These are phyloP conservation scores for Drosophila antonietae DNA, from an alignment of 2,888 invertebrate species.

Conservation along the genomic window DNA sequence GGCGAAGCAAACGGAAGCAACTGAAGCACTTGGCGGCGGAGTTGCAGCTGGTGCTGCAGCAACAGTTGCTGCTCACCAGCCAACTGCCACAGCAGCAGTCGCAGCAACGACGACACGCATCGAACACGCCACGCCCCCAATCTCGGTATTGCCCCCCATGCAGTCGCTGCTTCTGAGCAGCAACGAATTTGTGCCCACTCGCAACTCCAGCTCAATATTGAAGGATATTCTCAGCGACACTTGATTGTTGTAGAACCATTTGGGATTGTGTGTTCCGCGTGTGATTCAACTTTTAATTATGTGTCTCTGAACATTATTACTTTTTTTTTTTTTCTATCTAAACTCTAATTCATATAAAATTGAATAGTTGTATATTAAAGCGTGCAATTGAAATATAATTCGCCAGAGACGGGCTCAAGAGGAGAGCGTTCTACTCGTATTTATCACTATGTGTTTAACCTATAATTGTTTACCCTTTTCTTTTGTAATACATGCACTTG, in stretches of 20 bases:
- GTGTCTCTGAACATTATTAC: neutral
- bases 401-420: constrained; percentile 6
- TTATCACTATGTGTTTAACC: neutral
- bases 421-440: constrained; percentile 30
- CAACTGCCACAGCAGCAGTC: neutral
- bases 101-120: constrained; percentile 7
- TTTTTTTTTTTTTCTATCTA: constrained; percentile 8
- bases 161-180: constrained; percentile 81
- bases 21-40: neutral
- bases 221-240: constrained; percentile 85
- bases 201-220: constrained; percentile 85
- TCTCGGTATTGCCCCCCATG: constrained; percentile 50
- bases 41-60: neutral
- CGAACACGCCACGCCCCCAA: constrained; percentile 10
- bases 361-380: constrained; percentile 21
- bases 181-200: constrained; percentile 82
- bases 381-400: constrained; percentile 48
- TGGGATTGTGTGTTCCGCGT: constrained; percentile 14
- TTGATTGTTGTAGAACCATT: constrained; percentile 79
- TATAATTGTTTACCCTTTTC: constrained; percentile 1
- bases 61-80: neutral
- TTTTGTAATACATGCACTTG: constrained; percentile 38
- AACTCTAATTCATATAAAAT: constrained; percentile 20
- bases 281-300: constrained; percentile 5
- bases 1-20: constrained; percentile 46